Base-by-base conservation (phyloP, 2,113 vertebrate species). In the Stigmatopora nigra region DNA sequence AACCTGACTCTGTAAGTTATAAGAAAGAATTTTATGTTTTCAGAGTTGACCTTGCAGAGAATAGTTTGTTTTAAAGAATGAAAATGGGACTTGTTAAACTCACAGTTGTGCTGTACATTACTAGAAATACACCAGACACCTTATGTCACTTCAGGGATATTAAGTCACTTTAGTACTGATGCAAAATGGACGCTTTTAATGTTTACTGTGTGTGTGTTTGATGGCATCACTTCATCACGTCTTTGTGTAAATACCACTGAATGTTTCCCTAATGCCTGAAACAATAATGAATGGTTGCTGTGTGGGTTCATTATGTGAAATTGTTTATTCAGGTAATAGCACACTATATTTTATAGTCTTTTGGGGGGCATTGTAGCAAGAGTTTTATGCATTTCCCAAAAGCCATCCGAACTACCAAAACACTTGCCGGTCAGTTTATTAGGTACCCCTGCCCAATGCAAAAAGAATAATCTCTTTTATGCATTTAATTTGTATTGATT, bases 121-220 rank as follows among this genome's bases (percentile, higher is more conserved):
- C 25, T 56, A 35, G n/a, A 52, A 76, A 64, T 61, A 53, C 68
- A 73, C 72, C 65, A 68, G 61, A 65, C 59, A 63, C 76, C 69
- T 44, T 65, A 73, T 62, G 67, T 81, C 75, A 82, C 77, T 79
- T 83, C 74, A 83, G 76, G 82, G 79, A 80, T 63, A 62, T 77
- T 60, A 47, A 56, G 3, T 74, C 63, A 69, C 61, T 36, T 70
- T 65, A 52, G 36, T 64, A 65, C 9, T 7, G n/a, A 66, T 47
- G 36, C 58, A 35, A 58, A 19, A 36, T 38, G 63, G 36, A 36
- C 8, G 70, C 64, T 60, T 57, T 57, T 45, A 47, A 22, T 31
- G 53, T 55, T 5, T 25, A 55, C 52, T 15, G 52, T 25, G 22
- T 55, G 53, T 5, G 22, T 35, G 22, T 19, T 31, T 15, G 22